phyloP scores from a whole-genome alignment of 2,797 vertebrate genomes.

The Rhinoraja longicauda region DNA sequence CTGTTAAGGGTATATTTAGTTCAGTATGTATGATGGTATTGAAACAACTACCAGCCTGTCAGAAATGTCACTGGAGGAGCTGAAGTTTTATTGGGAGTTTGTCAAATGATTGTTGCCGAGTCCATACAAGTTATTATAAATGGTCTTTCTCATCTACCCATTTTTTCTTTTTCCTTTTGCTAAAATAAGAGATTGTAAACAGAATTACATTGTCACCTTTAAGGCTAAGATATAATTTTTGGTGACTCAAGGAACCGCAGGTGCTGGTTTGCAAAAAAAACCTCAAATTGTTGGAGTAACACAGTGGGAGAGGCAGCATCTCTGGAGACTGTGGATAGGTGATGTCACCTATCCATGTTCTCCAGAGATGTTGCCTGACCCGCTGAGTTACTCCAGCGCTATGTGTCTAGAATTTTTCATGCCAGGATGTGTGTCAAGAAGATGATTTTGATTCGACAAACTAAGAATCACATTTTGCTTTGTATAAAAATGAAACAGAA shows the following conservation, averaged over 20 bases:
- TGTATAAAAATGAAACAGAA: not conserved
- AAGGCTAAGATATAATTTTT: not conserved
- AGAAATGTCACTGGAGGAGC: not conserved
- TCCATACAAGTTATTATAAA: not conserved
- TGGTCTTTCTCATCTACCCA: not conserved
- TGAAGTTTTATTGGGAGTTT: not conserved
- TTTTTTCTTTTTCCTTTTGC: not conserved
- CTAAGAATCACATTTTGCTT: not conserved
- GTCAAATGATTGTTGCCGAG: not conserved
- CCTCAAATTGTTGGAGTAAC: too few relatives aligned
- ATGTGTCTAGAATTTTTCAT: not conserved
- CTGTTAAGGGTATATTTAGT: not conserved
- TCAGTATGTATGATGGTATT: not conserved
- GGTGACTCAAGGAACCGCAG: too few relatives aligned
- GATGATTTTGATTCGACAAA: not conserved
- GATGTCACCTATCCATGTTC: too few relatives aligned
- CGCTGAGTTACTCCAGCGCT: too few relatives aligned
- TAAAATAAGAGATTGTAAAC: not conserved
- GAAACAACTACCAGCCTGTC: not conserved
- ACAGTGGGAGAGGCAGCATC: too few relatives aligned
- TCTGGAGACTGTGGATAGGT: too few relatives aligned
- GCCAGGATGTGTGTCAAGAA: not conserved
- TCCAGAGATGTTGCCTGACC: too few relatives aligned
- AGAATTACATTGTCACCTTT: not conserved
- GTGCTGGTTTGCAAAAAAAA: too few relatives aligned